A percentile compares a stretch with the other conserved stretches of the same genome.
phyloP scores from a whole-genome alignment of 2,797 vertebrate genomes.

The Apogon talboti region DNA sequence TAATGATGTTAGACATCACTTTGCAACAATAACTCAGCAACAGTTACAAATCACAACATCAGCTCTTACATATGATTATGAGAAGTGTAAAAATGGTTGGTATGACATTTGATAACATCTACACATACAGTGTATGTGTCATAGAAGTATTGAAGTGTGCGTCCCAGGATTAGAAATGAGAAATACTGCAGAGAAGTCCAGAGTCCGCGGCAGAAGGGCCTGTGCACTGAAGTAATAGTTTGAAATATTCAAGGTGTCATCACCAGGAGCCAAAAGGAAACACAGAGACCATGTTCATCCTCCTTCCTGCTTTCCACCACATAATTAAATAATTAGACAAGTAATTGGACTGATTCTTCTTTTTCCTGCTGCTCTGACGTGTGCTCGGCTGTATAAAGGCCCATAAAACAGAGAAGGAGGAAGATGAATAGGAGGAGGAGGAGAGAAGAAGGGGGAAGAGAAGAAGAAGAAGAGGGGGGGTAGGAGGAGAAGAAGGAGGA shows the following conservation, averaged over 20 bases:
- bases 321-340: constrained; percentile 75
- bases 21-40: too few relatives aligned
- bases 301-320: constrained; percentile 68
- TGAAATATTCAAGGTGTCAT: constrained; percentile 58
- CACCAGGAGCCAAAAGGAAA: constrained; percentile 48
- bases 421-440: not conserved
- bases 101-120: too few relatives aligned
- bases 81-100: too few relatives aligned
- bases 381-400: constrained; percentile 36
- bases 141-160: not conserved
- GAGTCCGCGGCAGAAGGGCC: constrained; percentile 5
- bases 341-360: constrained; percentile 69
- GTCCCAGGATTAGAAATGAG: not conserved
- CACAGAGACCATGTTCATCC: constrained; percentile 47
- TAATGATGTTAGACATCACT: too few relatives aligned
- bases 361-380: constrained; percentile 60
- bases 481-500: not conserved
- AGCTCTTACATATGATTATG: too few relatives aligned
- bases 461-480: too few relatives aligned
- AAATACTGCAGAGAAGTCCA: constrained; percentile 5
- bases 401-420: not conserved
- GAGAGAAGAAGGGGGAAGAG: too few relatives aligned
- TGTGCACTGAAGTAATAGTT: constrained; percentile 24
- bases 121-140: too few relatives aligned
- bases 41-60: too few relatives aligned